These are phyloP conservation scores for Platichthys stellatus DNA, from an alignment of 2,113 vertebrate species.

Conservation along the genomic window DNA sequence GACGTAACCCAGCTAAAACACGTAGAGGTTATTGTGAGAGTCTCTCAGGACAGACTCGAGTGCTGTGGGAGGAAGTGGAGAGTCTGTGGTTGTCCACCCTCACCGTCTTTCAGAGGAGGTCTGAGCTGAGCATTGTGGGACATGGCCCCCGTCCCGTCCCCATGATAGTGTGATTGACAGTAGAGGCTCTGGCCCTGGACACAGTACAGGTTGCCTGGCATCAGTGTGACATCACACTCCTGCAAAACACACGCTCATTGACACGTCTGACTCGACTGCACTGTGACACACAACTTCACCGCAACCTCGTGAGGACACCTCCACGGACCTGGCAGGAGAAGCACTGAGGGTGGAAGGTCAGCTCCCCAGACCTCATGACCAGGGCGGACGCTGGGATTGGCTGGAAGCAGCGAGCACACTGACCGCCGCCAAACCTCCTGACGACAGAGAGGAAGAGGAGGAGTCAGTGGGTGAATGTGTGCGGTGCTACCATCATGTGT, in stretches of 20 bases:
- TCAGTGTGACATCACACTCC: slow-evolving; percentile 73
- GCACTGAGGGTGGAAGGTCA: slow-evolving; percentile 80
- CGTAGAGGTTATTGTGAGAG: too few relatives aligned
- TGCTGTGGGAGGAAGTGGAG: too few relatives aligned
- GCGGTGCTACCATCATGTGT: too few relatives aligned
- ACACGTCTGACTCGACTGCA: neutral
- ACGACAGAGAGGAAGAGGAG: too few relatives aligned
- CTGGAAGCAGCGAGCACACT: slow-evolving; percentile 79
- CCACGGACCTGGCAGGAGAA: slow-evolving; percentile 77
- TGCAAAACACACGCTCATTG: slow-evolving; percentile 31
- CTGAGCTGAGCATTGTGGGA: neutral
- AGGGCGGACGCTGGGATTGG: slow-evolving; percentile 77
- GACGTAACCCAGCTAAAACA: too few relatives aligned
- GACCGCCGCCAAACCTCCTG: slow-evolving; percentile 74
- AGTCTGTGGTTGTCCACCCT: neutral
- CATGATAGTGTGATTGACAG: slow-evolving; percentile 73
- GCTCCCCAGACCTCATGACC: slow-evolving; percentile 79
- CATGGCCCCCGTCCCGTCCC: neutral
- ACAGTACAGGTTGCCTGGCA: slow-evolving; percentile 76
- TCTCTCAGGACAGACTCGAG: too few relatives aligned
- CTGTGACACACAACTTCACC: neutral
- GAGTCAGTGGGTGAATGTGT: neutral
- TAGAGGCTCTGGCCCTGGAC: slow-evolving; percentile 70
- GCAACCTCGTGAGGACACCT: neutral
- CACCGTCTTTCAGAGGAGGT: slow-evolving; percentile 43